Percentiles rank a stretch among this genome's conserved stretches.
These are phyloP conservation scores for Microchirus variegatus DNA, from an alignment of 2,797 vertebrate genomes.

Conservation along the genomic window DNA sequence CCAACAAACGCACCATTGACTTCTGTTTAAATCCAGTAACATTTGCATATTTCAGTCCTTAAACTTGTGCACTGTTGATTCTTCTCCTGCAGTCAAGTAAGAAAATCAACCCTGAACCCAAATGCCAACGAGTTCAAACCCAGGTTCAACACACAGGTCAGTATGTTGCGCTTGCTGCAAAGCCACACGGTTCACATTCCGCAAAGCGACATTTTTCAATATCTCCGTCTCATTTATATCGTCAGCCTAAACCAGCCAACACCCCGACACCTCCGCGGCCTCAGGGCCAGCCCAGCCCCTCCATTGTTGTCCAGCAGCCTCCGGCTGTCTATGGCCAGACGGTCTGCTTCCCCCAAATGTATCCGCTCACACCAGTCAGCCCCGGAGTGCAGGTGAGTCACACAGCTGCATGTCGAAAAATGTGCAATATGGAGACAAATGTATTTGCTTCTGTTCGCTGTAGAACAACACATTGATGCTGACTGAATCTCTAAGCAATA, in stretches of 20 bases:
- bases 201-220: neutral
- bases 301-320: slow-evolving; percentile 95
- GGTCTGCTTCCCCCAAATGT: slow-evolving; percentile 98
- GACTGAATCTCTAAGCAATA: slow-evolving; percentile 8
- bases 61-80: slow-evolving; percentile 15
- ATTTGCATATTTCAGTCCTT: neutral
- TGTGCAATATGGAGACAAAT: slow-evolving; percentile 4
- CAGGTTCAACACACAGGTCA: slow-evolving; percentile 92
- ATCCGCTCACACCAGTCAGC: slow-evolving; percentile 95
- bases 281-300: slow-evolving; percentile 97
- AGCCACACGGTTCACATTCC: neutral
- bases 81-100: slow-evolving; percentile 88
- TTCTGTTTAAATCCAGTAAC: neutral
- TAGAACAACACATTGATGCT: slow-evolving; percentile 1
- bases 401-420: slow-evolving; percentile 8
- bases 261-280: slow-evolving; percentile 96
- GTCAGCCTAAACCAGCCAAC: slow-evolving; percentile 95
- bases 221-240: neutral
- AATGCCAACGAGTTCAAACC: slow-evolving; percentile 99
- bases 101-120: slow-evolving; percentile 97
- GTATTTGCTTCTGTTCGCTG: neutral
- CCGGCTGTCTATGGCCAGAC: slow-evolving; percentile 93
- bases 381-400: slow-evolving; percentile 95
- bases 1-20: too few species aligned
- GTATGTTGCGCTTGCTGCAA: slow-evolving; percentile 25